Conservation (phyloP, 2,888 invertebrate genomes). For the Thelaira solivaga region DNA sequence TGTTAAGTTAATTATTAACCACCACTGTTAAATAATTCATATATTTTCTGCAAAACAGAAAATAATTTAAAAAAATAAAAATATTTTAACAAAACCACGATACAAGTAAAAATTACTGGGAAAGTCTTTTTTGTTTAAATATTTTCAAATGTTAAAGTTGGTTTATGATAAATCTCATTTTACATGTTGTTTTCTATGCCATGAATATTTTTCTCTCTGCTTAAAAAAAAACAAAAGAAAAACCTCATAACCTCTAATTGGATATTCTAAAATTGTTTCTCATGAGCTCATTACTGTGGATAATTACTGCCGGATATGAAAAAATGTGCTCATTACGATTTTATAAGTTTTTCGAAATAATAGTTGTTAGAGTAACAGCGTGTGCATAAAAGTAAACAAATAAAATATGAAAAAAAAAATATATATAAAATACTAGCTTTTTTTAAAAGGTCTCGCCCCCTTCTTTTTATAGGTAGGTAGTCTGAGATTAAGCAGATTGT, state of each 20-base stretch:
- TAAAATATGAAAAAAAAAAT: too few species aligned
- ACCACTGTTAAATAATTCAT: too few species aligned
- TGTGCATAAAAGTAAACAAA: too few species aligned
- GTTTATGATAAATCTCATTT: not conserved
- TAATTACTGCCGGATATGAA: constrained; percentile 15
- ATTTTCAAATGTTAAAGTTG: constrained; percentile 34
- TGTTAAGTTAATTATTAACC: not conserved
- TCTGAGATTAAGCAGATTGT: too few species aligned
- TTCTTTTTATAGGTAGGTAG: too few species aligned
- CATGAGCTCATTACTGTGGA: constrained; percentile 16
- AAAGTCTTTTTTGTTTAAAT: not conserved
- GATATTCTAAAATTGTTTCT: not conserved
- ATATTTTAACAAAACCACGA: not conserved
- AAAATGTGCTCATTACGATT: constrained; percentile 13
- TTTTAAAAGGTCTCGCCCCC: too few species aligned
- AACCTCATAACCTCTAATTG: not conserved
- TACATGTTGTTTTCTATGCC: not conserved
- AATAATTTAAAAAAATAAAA: not conserved
- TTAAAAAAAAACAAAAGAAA: not conserved
- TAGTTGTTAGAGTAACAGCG: too few species aligned
- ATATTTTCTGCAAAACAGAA: not conserved
- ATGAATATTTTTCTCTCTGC: too few species aligned
- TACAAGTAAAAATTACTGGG: not conserved
- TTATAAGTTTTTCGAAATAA: not conserved
- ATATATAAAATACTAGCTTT: too few species aligned